Percentiles rank a stretch among this genome's conserved stretches.
Evolutionary conservation across 2,888 invertebrate genomes (phyloP).

Genomic region (Rutpela maculata): DNA sequence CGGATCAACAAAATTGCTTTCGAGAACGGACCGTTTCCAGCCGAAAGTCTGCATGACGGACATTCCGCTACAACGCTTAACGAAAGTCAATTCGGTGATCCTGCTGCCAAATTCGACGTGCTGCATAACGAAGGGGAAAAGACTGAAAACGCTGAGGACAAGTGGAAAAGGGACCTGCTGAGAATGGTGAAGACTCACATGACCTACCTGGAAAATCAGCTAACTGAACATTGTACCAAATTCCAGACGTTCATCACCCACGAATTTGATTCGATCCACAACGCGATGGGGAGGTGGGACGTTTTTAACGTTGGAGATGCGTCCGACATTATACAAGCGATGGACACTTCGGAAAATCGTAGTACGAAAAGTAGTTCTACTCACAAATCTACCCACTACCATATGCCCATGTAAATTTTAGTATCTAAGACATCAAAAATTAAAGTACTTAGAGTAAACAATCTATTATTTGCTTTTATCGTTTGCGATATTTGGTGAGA

Average conservation of each 20-base stretch:
- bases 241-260: constrained; percentile 65
- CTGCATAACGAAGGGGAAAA: constrained; percentile 17
- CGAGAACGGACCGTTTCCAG: constrained; percentile 44
- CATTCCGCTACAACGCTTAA: constrained; percentile 43
- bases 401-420: constrained; percentile 21
- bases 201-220: constrained; percentile 62
- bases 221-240: constrained; percentile 64
- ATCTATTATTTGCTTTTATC: no score
- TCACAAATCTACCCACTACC: constrained; percentile 29
- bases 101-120: constrained; percentile 27
- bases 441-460: not conserved
- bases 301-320: constrained; percentile 59
- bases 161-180: constrained; percentile 55
- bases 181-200: constrained; percentile 60
- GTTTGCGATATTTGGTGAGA: no score
- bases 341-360: constrained; percentile 43
- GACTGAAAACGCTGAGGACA: constrained; percentile 32
- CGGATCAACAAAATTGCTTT: constrained; percentile 56
- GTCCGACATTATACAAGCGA: constrained; percentile 50
- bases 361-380: constrained; percentile 41
- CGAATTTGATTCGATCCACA: constrained; percentile 66
- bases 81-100: constrained; percentile 41
- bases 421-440: not conserved
- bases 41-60: constrained; percentile 33
- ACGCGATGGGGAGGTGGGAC: constrained; percentile 66